A percentile compares a stretch with the other conserved stretches of the same genome.
These are phyloP conservation scores for Nemotelus pantherinus DNA, from an alignment of 2,888 invertebrate species.

Conservation along the genomic window DNA sequence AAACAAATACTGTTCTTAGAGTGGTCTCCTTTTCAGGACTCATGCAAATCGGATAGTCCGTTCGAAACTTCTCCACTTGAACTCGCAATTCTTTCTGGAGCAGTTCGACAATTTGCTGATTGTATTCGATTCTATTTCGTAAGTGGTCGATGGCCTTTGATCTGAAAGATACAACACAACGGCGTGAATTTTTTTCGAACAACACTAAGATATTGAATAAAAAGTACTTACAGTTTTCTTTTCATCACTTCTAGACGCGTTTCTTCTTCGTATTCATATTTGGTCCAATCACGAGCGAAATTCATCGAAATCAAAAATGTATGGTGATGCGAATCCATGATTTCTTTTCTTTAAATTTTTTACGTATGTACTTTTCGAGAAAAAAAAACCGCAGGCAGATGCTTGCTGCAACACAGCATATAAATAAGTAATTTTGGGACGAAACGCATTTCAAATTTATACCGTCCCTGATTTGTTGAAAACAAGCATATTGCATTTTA, in stretches of 20 bases:
- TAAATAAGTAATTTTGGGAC: too few relatives aligned
- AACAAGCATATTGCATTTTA: too few relatives aligned
- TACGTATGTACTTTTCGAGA: background rate
- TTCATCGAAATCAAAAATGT: slow-evolving; percentile 6
- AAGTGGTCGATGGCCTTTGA: slow-evolving; percentile 36
- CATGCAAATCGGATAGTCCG: slow-evolving; percentile 8
- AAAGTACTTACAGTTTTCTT: slow-evolving; percentile 28
- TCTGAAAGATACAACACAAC: slow-evolving; percentile 3
- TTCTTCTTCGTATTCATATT: slow-evolving; percentile 31
- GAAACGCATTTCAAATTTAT: too few relatives aligned
- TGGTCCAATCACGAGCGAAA: slow-evolving; percentile 38
- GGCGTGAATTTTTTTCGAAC: background rate
- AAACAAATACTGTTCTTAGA: slow-evolving; percentile 27
- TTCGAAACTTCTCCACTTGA: slow-evolving; percentile 37
- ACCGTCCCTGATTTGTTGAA: too few relatives aligned
- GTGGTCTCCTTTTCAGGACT: slow-evolving; percentile 13
- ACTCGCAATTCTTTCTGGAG: slow-evolving; percentile 13
- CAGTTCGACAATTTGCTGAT: slow-evolving; percentile 11
- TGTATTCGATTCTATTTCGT: slow-evolving; percentile 31
- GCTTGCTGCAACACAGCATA: too few relatives aligned
- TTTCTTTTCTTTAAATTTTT: background rate
- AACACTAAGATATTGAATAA: slow-evolving; percentile 11
- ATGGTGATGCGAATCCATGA: background rate
- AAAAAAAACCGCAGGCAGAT: background rate
- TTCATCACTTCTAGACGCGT: slow-evolving; percentile 33